Conservation (phyloP, 2,888 invertebrate genomes). For the Masnerella sp. region DNA sequence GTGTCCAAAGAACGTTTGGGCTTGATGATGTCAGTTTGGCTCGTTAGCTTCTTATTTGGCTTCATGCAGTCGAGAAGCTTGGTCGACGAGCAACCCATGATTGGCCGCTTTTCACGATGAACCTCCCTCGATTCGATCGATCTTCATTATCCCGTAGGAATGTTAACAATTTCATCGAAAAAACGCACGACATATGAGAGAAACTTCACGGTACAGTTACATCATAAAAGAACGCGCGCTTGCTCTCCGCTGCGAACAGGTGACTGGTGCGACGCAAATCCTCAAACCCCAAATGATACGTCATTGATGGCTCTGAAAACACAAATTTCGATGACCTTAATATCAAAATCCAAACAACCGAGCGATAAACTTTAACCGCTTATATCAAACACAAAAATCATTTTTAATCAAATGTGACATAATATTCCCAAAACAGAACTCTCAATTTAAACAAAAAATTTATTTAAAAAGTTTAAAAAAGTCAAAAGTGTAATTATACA, state of each 20-base stretch:
- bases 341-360: constrained; percentile 16
- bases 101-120: constrained; percentile 37
- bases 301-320: constrained; percentile 47
- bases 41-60: constrained; percentile 54
- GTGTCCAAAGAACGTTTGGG: constrained; percentile 35
- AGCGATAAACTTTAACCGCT: too few relatives aligned
- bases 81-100: constrained; percentile 60
- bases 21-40: constrained; percentile 24
- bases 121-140: constrained; percentile 24
- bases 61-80: constrained; percentile 63
- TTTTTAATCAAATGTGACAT: too few relatives aligned
- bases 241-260: constrained; percentile 12
- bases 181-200: constrained; percentile 6
- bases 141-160: constrained; percentile 38
- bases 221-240: not conserved
- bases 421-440: too few relatives aligned
- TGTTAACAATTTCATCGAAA: constrained; percentile 43
- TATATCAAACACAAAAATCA: too few relatives aligned
- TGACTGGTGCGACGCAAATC: constrained; percentile 10
- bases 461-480: too few relatives aligned
- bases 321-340: constrained; percentile 21
- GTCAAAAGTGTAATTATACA: too few relatives aligned
- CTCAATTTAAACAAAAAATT: too few relatives aligned
- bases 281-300: constrained; percentile 16
- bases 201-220: not conserved